Conservation (phyloP, 2,113 vertebrate genomes). For the Hassar affinis region DNA sequence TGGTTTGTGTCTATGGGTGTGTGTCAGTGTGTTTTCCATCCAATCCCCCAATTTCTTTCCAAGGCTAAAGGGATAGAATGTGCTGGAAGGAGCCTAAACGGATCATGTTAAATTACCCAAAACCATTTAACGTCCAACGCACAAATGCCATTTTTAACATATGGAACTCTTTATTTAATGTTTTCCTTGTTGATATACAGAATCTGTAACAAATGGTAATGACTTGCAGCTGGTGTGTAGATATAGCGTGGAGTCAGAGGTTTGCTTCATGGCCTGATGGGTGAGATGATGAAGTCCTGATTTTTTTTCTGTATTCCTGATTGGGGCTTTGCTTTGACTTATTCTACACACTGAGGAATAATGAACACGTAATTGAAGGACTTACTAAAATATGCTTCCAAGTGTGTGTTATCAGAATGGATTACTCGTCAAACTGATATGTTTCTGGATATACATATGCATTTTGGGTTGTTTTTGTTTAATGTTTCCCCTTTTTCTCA, state of each 20-base stretch:
- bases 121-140: slow-evolving; percentile 87
- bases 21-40: slow-evolving; percentile 63
- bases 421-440: slow-evolving; percentile 18
- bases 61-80: slow-evolving; percentile 38
- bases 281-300: slow-evolving; percentile 48
- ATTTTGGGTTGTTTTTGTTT: slow-evolving; percentile 1
- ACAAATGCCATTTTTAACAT: slow-evolving; percentile 84
- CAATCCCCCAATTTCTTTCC: slow-evolving; percentile 66
- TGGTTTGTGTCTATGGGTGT: slow-evolving; percentile 49
- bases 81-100: slow-evolving; percentile 69
- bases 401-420: slow-evolving; percentile 1
- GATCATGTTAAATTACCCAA: slow-evolving; percentile 88
- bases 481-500: neutral
- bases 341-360: slow-evolving; percentile 35
- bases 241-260: slow-evolving; percentile 59
- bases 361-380: slow-evolving; percentile 34
- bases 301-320: slow-evolving; percentile 39
- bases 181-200: slow-evolving; percentile 86
- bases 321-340: slow-evolving; percentile 43
- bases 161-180: slow-evolving; percentile 86
- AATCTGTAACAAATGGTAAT: slow-evolving; percentile 92
- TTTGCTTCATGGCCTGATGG: slow-evolving; percentile 58
- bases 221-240: slow-evolving; percentile 84
- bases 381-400: slow-evolving; percentile 31
- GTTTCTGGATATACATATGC: neutral